Evolutionary conservation across 2,113 vertebrate species (phyloP).

Genomic region (Lota lota): DNA sequence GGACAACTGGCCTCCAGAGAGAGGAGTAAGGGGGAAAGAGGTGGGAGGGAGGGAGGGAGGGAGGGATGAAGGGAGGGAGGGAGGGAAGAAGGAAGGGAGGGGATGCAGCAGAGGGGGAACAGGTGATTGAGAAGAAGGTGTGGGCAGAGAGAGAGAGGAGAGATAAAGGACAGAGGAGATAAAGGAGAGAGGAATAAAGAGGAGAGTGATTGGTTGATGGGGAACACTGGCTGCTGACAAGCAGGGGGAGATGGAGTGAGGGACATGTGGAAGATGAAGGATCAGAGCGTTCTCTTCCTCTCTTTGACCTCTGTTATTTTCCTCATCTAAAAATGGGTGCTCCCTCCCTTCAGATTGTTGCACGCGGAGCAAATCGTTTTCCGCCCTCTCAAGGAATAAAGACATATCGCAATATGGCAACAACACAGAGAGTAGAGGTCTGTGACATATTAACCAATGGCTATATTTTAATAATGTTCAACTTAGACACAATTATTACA

Average conservation of each 20-base stretch:
- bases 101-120: not conserved
- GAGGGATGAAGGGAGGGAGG: not conserved
- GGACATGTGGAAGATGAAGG: slow-evolving; percentile 19
- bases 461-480: no score
- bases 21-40: slow-evolving; percentile 24
- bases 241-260: slow-evolving; percentile 30
- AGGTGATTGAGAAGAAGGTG: not conserved
- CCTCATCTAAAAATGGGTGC: not conserved
- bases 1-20: slow-evolving; percentile 22
- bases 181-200: slow-evolving; percentile 32
- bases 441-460: no score
- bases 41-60: not conserved
- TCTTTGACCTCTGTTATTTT: not conserved
- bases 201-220: slow-evolving; percentile 48
- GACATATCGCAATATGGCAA: no score
- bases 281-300: slow-evolving; percentile 4
- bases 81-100: not conserved
- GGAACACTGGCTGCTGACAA: slow-evolving; percentile 49
- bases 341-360: no score
- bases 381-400: no score
- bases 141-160: slow-evolving; percentile 9
- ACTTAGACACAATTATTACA: no score
- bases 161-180: slow-evolving; percentile 33
- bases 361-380: no score
- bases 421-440: no score